phyloP scores from a whole-genome alignment of 2,888 invertebrate species.

The Pachydiplax longipennis region DNA sequence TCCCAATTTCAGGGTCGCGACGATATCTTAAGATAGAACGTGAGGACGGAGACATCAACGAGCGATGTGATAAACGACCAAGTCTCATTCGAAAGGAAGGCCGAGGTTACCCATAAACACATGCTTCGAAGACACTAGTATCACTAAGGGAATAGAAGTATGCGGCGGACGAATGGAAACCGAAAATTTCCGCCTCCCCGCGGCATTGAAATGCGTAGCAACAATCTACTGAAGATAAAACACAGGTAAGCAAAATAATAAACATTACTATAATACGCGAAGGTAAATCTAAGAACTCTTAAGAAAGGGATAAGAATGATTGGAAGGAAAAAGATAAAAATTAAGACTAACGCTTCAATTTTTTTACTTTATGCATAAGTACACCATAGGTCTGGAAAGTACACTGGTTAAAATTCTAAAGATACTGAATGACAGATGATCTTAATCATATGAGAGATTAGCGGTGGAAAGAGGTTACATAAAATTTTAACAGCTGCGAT shows the following conservation, averaged over 20 bases:
- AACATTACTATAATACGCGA: background rate
- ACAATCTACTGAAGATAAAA: background rate
- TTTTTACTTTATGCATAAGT: too few species aligned
- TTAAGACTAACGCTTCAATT: too few species aligned
- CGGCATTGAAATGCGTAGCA: background rate
- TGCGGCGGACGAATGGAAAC: background rate
- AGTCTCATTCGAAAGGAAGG: background rate
- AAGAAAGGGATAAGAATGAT: too few species aligned
- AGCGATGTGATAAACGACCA: background rate
- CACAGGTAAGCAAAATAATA: background rate
- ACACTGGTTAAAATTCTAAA: too few species aligned
- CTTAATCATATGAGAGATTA: too few species aligned
- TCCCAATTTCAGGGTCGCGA: too few species aligned
- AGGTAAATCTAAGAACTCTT: background rate
- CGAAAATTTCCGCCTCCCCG: background rate
- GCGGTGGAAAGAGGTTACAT: too few species aligned
- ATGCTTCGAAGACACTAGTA: background rate
- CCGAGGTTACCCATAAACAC: background rate
- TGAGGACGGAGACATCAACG: background rate
- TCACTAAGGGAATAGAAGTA: background rate
- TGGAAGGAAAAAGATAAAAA: too few species aligned
- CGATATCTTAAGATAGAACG: too few species aligned
- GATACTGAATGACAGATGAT: too few species aligned
- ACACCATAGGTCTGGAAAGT: too few species aligned
- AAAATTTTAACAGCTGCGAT: too few species aligned